Evolutionary conservation across 2,113 vertebrate species (phyloP).

Genomic region (Bungarus multicinctus): DNA sequence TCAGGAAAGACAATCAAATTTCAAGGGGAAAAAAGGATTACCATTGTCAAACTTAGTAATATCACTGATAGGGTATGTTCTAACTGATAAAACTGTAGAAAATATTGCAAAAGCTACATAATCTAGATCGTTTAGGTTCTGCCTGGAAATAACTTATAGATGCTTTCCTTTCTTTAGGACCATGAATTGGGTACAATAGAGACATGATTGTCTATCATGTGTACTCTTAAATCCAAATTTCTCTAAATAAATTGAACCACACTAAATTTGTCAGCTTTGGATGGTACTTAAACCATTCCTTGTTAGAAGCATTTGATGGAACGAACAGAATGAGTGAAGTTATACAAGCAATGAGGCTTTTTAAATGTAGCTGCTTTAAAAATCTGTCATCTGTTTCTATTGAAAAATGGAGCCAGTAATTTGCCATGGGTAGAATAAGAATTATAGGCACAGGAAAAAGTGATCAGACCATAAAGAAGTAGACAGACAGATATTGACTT

Average conservation of each 20-base stretch:
- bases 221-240: not conserved
- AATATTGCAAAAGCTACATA: not conserved
- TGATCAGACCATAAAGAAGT: not conserved
- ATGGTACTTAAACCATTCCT: not conserved
- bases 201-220: not conserved
- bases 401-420: not conserved
- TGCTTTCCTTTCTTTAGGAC: not conserved
- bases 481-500: not conserved
- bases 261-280: not conserved
- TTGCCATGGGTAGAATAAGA: not conserved
- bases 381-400: not conserved
- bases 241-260: not conserved
- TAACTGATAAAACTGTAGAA: not conserved
- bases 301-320: not conserved
- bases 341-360: not conserved
- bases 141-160: not conserved
- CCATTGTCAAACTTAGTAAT: not conserved
- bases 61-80: not conserved
- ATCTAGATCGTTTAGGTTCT: not conserved
- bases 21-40: not conserved
- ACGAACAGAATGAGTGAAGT: not conserved
- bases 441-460: not conserved
- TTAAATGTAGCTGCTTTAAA: not conserved
- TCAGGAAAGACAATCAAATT: not conserved
- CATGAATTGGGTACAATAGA: not conserved